These are phyloP conservation scores for Hyalella azteca DNA, from an alignment of 2,888 invertebrate genomes.

Conservation along the genomic window DNA sequence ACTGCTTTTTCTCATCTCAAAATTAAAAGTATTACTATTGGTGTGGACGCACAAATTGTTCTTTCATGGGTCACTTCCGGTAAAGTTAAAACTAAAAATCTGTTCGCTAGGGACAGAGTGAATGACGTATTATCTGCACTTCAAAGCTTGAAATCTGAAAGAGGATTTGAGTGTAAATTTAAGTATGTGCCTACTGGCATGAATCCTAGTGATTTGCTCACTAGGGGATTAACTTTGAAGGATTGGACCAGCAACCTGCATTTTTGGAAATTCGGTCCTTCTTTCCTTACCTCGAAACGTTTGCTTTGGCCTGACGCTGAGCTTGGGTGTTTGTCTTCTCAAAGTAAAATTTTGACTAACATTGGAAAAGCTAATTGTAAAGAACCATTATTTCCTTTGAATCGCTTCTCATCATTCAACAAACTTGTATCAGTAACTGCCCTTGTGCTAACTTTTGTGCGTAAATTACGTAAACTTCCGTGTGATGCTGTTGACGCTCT, in stretches of 20 bases:
- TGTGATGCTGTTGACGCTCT: no score
- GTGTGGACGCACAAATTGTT: background rate
- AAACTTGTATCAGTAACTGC: no score
- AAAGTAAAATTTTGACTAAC: no score
- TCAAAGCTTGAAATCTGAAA: background rate
- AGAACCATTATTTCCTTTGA: no score
- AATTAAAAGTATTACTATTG: background rate
- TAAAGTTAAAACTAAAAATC: background rate
- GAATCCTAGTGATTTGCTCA: constrained; percentile 29
- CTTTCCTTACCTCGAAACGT: background rate
- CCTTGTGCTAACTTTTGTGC: no score
- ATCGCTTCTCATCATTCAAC: no score
- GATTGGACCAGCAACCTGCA: background rate
- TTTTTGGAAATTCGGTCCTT: background rate
- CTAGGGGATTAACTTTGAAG: background rate
- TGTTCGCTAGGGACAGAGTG: constrained; percentile 24
- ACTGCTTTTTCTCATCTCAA: background rate
- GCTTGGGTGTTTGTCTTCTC: no score
- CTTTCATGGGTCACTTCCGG: background rate
- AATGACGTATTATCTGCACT: background rate
- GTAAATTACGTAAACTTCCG: no score
- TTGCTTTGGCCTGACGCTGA: background rate
- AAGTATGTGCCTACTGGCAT: background rate
- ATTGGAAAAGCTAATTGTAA: no score
- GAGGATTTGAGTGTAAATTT: background rate